These are phyloP conservation scores for Cephalophus harveyi DNA, from an alignment of 2,113 vertebrate genomes.

Conservation along the genomic window DNA sequence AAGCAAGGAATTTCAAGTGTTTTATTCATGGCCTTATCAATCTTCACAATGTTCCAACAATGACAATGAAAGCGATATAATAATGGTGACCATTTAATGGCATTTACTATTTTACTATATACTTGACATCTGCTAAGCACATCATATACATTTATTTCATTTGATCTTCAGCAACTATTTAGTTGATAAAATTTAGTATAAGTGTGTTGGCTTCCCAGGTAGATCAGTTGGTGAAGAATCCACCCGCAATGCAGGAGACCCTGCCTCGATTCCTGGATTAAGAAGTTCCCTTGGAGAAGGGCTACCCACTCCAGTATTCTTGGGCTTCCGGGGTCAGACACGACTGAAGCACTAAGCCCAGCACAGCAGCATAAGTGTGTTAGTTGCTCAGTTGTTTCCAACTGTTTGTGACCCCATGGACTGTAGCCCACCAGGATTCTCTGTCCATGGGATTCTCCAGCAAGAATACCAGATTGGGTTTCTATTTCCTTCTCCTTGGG, in stretches of 20 bases:
- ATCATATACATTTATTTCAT: neutral
- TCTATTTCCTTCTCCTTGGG: neutral
- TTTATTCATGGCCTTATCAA: slow-evolving; percentile 18
- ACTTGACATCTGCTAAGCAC: neutral
- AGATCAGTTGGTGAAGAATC: neutral
- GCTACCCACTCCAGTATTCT: neutral
- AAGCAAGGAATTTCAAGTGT: slow-evolving; percentile 13
- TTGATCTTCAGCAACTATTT: neutral
- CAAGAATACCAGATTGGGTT: neutral
- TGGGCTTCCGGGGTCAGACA: neutral
- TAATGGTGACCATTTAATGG: neutral
- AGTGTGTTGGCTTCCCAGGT: neutral
- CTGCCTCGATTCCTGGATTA: neutral
- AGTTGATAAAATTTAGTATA: neutral
- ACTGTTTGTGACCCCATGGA: neutral
- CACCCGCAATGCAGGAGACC: neutral
- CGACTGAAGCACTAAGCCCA: rapidly evolving
- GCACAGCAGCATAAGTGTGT: neutral
- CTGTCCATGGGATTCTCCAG: neutral
- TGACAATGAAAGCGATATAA: neutral
- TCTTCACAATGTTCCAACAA: neutral
- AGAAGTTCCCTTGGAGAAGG: neutral
- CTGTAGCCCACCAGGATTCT: neutral
- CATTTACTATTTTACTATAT: neutral
- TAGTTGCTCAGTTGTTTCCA: neutral